Conservation (phyloP, 2,113 vertebrate genomes). For the Melospiza melodia region DNA sequence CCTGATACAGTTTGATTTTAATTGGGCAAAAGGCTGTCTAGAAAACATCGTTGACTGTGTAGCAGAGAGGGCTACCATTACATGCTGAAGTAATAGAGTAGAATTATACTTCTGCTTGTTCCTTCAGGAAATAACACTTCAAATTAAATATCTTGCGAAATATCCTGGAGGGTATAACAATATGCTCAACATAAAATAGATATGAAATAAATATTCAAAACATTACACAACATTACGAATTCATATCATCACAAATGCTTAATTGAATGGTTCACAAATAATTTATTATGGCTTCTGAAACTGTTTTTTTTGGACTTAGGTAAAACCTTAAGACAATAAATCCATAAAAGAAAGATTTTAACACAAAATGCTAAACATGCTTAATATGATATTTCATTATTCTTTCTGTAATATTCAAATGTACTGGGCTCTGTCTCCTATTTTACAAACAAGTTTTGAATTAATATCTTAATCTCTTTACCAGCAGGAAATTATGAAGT, state of each 20-base stretch:
- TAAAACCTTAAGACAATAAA: background rate
- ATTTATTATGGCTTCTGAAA: conserved; percentile 21
- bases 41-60: background rate
- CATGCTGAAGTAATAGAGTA: background rate
- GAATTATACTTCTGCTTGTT: background rate
- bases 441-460: background rate
- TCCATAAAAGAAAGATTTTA: background rate
- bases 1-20: background rate
- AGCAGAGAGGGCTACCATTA: background rate
- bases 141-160: conserved; percentile 17
- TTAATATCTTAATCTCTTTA: background rate
- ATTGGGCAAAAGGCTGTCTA: background rate
- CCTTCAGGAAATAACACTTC: conserved; percentile 32
- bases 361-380: background rate
- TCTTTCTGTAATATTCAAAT: background rate
- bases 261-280: conserved; percentile 16
- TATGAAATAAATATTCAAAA: conserved; percentile 19
- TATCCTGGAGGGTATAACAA: background rate
- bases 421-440: background rate
- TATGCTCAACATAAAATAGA: conserved; percentile 1
- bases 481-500: background rate
- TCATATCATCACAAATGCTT: background rate
- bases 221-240: background rate
- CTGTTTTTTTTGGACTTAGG: background rate
- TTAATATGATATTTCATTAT: background rate